Base-by-base conservation (phyloP, 2,797 vertebrate genomes). In the Serranus cabrilla region DNA sequence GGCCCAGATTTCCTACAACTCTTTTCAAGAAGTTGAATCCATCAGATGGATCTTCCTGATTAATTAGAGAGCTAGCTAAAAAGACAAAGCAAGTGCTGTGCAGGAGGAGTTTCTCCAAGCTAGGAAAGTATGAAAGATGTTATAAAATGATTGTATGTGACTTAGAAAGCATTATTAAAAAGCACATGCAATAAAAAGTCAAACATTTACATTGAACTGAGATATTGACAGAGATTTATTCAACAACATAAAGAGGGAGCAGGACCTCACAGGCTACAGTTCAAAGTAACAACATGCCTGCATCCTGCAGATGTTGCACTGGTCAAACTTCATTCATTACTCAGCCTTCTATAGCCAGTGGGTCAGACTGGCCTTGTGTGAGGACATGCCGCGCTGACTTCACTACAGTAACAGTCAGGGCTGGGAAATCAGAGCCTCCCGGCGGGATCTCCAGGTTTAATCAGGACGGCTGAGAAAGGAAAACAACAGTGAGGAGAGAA, bases 351-450 rank as follows among this genome's bases (percentile, higher is more conserved):
- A 2, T 20, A 77, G 82, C 66, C 59, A 17, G 55, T 39, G 67
- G 75, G 74, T 65, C 64, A 59, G 84, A 78, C 73, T 60, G 78
- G 71, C 69, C 66, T 66, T 82, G 78, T 85, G 76, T 87, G 82
- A 88, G 78, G 81, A 90, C 88, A 89, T 59, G 83, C 76, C 74
- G 80, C 21, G 16, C 82, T 89, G 79, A 89, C 86, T 93, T 91
- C 87, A 88, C 87, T 79, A 83, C 83, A 88, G 88, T 87, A 87
- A 91, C 81, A 86, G 87, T 86, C 82, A 74, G 74, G 71, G 79
- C 75, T 80, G 78, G 55, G 89, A 89, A 89, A 91, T 87, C 80
- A 89, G 87, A 93, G 83, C 80, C 86, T 87, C 88, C 89, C 87
- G 7, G 31, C 0, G 85, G 88, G 90, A 86, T 50, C 76, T 84